Evolutionary conservation across 2,113 vertebrate genomes (phyloP).

Genomic region (Pollachius pollachius): DNA sequence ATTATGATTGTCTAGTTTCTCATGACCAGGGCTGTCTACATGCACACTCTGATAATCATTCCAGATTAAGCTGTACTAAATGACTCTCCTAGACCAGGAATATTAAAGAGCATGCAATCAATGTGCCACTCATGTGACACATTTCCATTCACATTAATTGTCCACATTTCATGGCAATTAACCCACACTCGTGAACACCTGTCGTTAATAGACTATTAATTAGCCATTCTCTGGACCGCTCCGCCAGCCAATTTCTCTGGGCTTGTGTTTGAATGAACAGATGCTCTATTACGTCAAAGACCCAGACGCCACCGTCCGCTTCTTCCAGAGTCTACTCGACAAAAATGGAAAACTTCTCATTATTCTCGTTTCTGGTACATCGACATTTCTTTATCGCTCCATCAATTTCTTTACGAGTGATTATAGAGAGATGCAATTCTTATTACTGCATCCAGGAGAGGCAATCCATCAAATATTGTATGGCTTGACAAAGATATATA

Average conservation of each 20-base stretch:
- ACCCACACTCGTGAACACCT: not conserved
- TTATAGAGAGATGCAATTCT: not conserved
- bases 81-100: no score
- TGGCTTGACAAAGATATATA: no score
- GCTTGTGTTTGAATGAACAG: constrained; percentile 57
- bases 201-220: no score
- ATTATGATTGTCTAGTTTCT: no score
- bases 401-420: not conserved
- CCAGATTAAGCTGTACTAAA: no score
- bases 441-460: no score
- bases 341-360: constrained; percentile 82
- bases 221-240: no score
- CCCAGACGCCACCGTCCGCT: constrained; percentile 75
- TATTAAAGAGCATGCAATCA: no score
- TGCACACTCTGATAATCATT: no score
- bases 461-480: no score
- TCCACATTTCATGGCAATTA: constrained; percentile 32
- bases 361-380: constrained; percentile 84
- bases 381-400: not conserved
- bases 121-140: constrained; percentile 30
- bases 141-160: constrained; percentile 38
- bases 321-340: constrained; percentile 82
- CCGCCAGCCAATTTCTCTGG: not conserved
- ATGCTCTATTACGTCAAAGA: constrained; percentile 90
- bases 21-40: no score